phyloP scores from a whole-genome alignment of 2,888 invertebrate species.

The Julus scandinavius region DNA sequence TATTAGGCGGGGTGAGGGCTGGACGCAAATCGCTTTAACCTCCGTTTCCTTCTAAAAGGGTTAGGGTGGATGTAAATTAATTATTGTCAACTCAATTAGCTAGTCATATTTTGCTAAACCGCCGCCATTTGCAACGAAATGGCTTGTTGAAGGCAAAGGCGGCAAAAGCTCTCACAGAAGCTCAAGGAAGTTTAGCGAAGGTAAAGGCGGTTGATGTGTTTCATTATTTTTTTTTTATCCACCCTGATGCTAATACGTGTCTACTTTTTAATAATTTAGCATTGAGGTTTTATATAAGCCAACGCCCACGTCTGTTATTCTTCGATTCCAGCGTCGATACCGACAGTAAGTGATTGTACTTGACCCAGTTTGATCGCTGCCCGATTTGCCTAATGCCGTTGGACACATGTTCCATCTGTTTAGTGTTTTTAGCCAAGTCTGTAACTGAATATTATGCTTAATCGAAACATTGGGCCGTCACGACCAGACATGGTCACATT shows the following conservation, averaged over 20 bases:
- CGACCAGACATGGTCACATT: background rate
- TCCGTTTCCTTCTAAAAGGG: background rate
- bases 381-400: background rate
- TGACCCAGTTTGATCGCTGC: constrained; percentile 27
- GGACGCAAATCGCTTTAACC: constrained; percentile 10
- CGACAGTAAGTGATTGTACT: background rate
- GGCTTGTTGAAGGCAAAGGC: no score
- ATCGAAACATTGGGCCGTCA: background rate
- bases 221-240: background rate
- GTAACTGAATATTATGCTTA: background rate
- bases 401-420: constrained; percentile 33
- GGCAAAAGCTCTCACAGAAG: background rate
- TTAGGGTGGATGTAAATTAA: background rate
- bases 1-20: background rate
- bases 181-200: constrained; percentile 3
- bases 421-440: background rate
- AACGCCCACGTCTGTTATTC: constrained; percentile 5
- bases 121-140: background rate
- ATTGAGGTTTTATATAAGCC: background rate
- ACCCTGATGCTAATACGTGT: constrained; percentile 21
- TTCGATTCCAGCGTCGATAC: constrained; percentile 9
- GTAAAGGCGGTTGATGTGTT: constrained; percentile 15
- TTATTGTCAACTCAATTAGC: constrained; percentile 26
- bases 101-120: background rate
- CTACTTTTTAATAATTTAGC: constrained; percentile 29